Base-by-base conservation (phyloP, 2,113 vertebrate species). In the Copsychus sechellarum region DNA sequence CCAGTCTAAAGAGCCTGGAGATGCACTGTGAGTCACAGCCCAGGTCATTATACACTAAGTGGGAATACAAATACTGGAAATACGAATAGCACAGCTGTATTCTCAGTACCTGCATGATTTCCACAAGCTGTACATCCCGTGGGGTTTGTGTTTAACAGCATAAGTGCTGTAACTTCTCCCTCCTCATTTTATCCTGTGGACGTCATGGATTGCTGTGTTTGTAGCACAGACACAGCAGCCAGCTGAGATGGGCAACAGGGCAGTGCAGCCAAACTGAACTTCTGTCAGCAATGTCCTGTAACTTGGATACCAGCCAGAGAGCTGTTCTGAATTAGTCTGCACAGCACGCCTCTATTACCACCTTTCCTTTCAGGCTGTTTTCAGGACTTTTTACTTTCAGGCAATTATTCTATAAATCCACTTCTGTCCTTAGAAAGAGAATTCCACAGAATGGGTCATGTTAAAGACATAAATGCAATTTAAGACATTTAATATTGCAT, bases 121-220 rank as follows among this genome's bases (percentile, higher is more conserved):
- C 28, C 57, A 14, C 26, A 28, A 83, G n/a, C 25, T 56, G 26
- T 31, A 1, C 33, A 50, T 51, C 40, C 38, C 14, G 2, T 25
- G 29, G 1, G 1, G 25, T 28, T 51, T 51, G 26, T 7, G 34
- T 53, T 81, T 40, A 83, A 86, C 64, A 82, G 47, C 31, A 72
- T 34, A 17, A 64, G 13, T 40, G 61, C 31, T 56, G 22, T n/a
- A 28, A 65, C 0, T 3, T 53, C 47, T 61, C n/a, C 20, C 6
- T 57, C 13, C 16, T 34, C 0, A 1, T 74, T 70, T 69, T 51
- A 43, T 60, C 8, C 53, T 15, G 20, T 0, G 0, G 33, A 57
- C 42, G 40, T 4, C 36, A 53, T 0, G 45, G 53, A 34, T 51
- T 11, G 42, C 14, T 60, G 1, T 56, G 34, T 23, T 66, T 65